Conservation (phyloP, 2,888 invertebrate genomes). For the Limnephilus lunatus region DNA sequence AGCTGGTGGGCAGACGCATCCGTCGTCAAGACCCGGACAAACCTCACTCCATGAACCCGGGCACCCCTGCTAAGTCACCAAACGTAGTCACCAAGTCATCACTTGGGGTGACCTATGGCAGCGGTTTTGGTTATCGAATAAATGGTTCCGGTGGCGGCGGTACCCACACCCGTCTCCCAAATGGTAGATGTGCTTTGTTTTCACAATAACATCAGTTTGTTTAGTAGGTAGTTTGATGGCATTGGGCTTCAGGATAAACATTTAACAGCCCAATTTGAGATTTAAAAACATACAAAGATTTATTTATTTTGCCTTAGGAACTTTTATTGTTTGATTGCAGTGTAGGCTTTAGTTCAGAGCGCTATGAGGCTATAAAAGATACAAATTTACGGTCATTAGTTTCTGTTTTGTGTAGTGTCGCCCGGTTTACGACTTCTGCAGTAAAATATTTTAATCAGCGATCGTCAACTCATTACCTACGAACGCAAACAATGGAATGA, state of each 20-base stretch:
- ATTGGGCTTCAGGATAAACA: background rate
- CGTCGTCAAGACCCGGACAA: no score
- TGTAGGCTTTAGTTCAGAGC: background rate
- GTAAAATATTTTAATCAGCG: background rate
- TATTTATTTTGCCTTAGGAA: background rate
- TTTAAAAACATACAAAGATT: background rate
- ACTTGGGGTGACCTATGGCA: no score
- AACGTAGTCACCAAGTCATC: no score
- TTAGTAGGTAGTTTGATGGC: background rate
- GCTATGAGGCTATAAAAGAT: background rate
- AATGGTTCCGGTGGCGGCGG: no score
- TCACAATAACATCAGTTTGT: background rate
- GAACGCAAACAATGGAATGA: background rate
- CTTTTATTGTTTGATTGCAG: background rate
- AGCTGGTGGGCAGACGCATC: no score
- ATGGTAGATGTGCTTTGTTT: background rate
- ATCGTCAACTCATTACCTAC: background rate
- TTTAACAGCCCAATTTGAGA: background rate
- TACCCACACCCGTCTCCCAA: no score
- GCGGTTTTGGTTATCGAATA: no score
- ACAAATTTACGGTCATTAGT: background rate
- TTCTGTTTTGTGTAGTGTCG: slow-evolving; percentile 7
- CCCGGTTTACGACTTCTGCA: slow-evolving; percentile 24
- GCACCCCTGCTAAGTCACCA: no score
- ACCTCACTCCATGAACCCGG: no score